These are phyloP conservation scores for Peromyscus aztecus DNA, from an alignment of 2,797 vertebrate genomes.

Conservation along the genomic window DNA sequence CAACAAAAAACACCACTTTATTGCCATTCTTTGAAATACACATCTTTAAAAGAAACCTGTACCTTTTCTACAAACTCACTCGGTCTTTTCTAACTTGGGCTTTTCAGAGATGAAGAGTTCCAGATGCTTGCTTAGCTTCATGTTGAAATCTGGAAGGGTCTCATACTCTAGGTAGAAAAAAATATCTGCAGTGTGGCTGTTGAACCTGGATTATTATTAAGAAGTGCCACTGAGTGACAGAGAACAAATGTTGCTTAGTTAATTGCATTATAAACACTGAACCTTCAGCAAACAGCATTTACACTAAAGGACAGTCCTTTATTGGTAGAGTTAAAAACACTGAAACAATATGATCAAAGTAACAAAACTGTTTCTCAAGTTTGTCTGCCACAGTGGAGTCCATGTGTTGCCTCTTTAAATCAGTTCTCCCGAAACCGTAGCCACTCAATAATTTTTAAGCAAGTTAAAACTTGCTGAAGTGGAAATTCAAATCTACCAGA, in stretches of 20 bases:
- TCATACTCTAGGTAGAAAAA: slow-evolving; percentile 7
- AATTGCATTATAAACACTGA: slow-evolving; percentile 30
- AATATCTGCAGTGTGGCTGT: slow-evolving; percentile 46
- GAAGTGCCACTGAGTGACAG: neutral
- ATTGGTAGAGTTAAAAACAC: slow-evolving; percentile 24
- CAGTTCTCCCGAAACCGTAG: slow-evolving; percentile 30
- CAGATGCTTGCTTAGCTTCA: slow-evolving; percentile 71
- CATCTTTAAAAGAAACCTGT: slow-evolving; percentile 19
- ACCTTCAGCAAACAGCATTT: slow-evolving; percentile 58
- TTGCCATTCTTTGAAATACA: slow-evolving; percentile 51
- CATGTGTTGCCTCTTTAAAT: slow-evolving; percentile 38
- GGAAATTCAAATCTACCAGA: slow-evolving; percentile 49
- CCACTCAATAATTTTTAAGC: slow-evolving; percentile 14
- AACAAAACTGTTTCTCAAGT: slow-evolving; percentile 39
- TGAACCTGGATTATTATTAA: slow-evolving; percentile 36
- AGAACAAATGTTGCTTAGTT: slow-evolving; percentile 59
- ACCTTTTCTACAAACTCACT: slow-evolving; percentile 45
- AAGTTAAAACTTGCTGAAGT: neutral
- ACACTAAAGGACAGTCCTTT: neutral
- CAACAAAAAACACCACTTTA: neutral
- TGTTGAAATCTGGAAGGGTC: slow-evolving; percentile 64
- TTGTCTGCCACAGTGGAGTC: slow-evolving; percentile 8
- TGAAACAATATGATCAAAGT: slow-evolving; percentile 56
- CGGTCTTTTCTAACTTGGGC: slow-evolving; percentile 37
- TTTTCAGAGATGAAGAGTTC: slow-evolving; percentile 70